Percentiles rank a stretch among this genome's conserved stretches.
Conservation (phyloP, 2,888 invertebrate species). For the Entomobrya proxima region DNA sequence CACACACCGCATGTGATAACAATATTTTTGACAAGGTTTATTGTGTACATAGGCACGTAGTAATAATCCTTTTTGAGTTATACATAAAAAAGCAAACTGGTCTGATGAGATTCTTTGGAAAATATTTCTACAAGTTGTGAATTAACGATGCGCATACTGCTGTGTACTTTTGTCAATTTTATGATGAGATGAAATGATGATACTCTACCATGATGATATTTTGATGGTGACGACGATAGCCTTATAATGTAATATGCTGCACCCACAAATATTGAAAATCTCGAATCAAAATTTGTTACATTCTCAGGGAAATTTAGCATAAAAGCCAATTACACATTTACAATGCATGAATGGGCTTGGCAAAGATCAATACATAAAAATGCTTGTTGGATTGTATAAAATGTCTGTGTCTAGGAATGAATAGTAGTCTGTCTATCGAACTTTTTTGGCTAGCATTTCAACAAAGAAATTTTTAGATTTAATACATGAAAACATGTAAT, state of each 20-base stretch:
- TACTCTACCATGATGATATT: background rate
- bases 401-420: background rate
- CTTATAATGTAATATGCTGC: constrained; percentile 19
- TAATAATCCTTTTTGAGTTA: constrained; percentile 47
- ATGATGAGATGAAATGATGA: constrained; percentile 9
- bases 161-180: constrained; percentile 34
- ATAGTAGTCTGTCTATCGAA: constrained; percentile 14
- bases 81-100: constrained; percentile 57
- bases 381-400: background rate
- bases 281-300: constrained; percentile 27
- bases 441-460: constrained; percentile 27
- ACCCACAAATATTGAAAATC: constrained; percentile 43
- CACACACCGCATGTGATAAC: constrained; percentile 57
- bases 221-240: constrained; percentile 19
- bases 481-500: constrained; percentile 47
- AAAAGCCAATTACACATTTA: constrained; percentile 25
- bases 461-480: constrained; percentile 34
- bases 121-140: constrained; percentile 60
- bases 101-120: constrained; percentile 61
- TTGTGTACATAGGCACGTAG: constrained; percentile 49
- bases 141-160: constrained; percentile 52
- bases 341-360: constrained; percentile 41
- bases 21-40: constrained; percentile 53
- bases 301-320: background rate
- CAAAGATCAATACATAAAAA: background rate